Percentiles rank a stretch among this genome's conserved stretches.
These are phyloP conservation scores for Limnodromus scolopaceus DNA, from an alignment of 2,797 vertebrate species.

Conservation along the genomic window DNA sequence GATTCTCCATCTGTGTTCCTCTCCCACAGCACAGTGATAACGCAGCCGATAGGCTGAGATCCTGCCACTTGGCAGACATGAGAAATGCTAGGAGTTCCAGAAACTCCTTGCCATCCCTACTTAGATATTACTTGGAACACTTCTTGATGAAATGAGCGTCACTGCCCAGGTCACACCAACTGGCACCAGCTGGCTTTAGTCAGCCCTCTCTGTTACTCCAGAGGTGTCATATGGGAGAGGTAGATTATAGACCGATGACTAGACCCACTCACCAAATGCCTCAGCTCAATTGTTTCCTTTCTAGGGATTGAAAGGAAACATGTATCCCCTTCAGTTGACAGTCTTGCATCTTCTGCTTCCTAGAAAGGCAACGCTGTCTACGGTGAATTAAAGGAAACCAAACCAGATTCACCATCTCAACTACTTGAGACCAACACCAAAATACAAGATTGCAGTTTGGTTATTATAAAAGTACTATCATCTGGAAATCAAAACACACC, in stretches of 20 bases:
- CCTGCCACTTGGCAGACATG: background rate
- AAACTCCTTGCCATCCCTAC: background rate
- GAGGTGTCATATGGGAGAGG: background rate
- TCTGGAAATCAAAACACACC: background rate
- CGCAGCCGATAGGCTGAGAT: background rate
- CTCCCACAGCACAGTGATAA: background rate
- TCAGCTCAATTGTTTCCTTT: background rate
- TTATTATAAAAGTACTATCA: fast-evolving
- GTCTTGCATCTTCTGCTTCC: background rate
- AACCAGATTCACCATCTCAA: background rate
- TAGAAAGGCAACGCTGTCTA: background rate
- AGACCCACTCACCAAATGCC: background rate
- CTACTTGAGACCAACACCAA: background rate
- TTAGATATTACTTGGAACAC: background rate
- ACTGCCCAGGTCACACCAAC: background rate
- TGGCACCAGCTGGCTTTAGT: background rate
- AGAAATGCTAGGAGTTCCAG: background rate
- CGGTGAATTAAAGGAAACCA: background rate
- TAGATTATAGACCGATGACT: background rate
- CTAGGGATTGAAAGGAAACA: background rate
- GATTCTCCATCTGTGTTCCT: background rate
- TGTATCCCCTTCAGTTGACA: background rate
- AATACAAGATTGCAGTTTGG: background rate
- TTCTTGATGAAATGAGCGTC: background rate
- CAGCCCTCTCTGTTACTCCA: background rate